These are phyloP conservation scores for Marmota monax DNA, from an alignment of 2,113 vertebrate species.

Conservation along the genomic window DNA sequence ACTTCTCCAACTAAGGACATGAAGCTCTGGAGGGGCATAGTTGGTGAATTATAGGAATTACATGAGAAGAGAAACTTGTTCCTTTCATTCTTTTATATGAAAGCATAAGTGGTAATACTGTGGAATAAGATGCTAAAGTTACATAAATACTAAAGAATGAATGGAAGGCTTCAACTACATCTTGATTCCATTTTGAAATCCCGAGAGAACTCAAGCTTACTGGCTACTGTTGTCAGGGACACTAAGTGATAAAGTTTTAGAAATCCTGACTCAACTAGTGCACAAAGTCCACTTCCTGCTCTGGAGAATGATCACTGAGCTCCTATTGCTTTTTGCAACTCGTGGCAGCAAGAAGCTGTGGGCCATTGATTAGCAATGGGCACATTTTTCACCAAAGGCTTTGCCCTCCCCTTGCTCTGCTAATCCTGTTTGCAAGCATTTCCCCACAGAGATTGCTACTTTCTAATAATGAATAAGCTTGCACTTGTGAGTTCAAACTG, in stretches of 20 bases:
- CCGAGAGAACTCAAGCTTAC: neutral
- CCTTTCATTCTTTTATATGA: constrained; percentile 34
- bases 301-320: neutral
- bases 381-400: constrained; percentile 66
- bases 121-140: neutral
- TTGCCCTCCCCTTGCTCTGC: constrained; percentile 50
- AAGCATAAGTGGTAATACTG: neutral
- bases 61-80: neutral
- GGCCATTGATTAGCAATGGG: constrained; percentile 74
- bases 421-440: constrained; percentile 83
- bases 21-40: neutral
- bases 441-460: constrained; percentile 80
- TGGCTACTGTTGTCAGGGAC: neutral
- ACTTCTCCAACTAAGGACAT: neutral
- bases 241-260: neutral
- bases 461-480: constrained; percentile 84
- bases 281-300: neutral
- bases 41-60: neutral
- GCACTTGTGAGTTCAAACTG: constrained; percentile 81
- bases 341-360: constrained; percentile 25
- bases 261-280: constrained; percentile 47
- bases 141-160: neutral
- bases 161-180: neutral
- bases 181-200: neutral
- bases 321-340: neutral